Evolutionary conservation across 2,113 vertebrate genomes (phyloP).

Genomic region (Brachypteracias leptosomus): DNA sequence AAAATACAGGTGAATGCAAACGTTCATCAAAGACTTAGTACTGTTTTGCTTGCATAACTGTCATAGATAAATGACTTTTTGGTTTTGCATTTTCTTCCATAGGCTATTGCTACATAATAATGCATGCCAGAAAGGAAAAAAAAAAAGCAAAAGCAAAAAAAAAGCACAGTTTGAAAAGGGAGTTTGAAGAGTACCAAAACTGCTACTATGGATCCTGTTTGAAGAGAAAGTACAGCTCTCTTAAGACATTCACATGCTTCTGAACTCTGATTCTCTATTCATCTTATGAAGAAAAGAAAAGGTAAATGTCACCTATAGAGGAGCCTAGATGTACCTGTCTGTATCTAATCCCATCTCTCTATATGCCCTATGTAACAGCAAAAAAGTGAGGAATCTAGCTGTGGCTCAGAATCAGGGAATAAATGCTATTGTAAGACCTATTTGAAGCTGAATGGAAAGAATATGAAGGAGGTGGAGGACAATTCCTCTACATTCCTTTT

Average conservation of each 20-base stretch:
- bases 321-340: neutral
- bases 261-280: neutral
- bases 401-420: neutral
- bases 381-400: neutral
- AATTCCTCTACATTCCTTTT: neutral
- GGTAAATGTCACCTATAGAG: neutral
- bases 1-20: neutral
- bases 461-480: neutral
- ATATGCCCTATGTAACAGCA: neutral
- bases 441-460: neutral
- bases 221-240: neutral
- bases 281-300: neutral
- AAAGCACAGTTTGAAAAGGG: neutral
- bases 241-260: neutral
- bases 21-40: neutral
- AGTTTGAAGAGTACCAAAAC: neutral
- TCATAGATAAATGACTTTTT: neutral
- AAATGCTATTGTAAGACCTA: neutral
- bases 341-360: neutral
- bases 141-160: neutral
- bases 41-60: neutral
- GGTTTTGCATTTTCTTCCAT: neutral
- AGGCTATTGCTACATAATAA: neutral
- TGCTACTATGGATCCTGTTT: neutral
- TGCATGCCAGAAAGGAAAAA: neutral